Evolutionary conservation across 2,797 vertebrate species (phyloP).

Genomic region (Craterocephalus amniculus): DNA sequence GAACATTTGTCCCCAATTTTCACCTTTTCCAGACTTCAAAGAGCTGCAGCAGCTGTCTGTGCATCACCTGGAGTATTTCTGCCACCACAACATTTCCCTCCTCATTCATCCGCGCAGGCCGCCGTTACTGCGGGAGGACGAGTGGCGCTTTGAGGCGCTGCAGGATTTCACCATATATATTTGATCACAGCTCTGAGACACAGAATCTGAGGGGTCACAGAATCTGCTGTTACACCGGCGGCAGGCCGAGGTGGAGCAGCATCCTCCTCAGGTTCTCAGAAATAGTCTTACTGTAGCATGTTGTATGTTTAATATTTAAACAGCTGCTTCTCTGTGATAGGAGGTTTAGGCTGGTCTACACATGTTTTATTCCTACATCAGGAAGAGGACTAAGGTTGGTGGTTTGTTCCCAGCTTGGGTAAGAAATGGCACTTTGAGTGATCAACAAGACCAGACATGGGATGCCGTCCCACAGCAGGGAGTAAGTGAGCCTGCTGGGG

Average conservation of each 20-base stretch:
- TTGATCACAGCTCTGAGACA: background rate
- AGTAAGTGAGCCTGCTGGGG: too few species aligned
- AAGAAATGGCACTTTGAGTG: too few species aligned
- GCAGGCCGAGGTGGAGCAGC: background rate
- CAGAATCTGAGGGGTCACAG: background rate
- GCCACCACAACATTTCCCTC: background rate
- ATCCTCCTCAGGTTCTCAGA: too few species aligned
- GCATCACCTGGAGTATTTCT: conserved; percentile 16
- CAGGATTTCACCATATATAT: background rate
- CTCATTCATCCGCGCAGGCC: background rate
- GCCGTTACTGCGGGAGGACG: background rate
- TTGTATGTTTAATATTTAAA: background rate
- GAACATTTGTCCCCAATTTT: conserved; percentile 11
- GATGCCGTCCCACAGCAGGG: too few species aligned
- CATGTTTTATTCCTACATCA: too few species aligned
- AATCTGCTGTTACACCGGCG: too few species aligned
- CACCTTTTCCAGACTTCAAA: conserved; percentile 14
- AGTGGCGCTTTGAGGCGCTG: background rate
- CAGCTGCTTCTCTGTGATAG: too few species aligned
- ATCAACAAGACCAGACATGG: too few species aligned
- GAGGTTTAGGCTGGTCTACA: too few species aligned
- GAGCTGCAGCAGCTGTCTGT: conserved; percentile 3
- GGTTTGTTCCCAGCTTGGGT: too few species aligned
- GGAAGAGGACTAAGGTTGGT: too few species aligned
- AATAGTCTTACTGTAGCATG: too few species aligned